These are phyloP conservation scores for Epizoanthus illoricatus DNA, from an alignment of 92 coral and sea anemone genomes.

Conservation along the genomic window DNA sequence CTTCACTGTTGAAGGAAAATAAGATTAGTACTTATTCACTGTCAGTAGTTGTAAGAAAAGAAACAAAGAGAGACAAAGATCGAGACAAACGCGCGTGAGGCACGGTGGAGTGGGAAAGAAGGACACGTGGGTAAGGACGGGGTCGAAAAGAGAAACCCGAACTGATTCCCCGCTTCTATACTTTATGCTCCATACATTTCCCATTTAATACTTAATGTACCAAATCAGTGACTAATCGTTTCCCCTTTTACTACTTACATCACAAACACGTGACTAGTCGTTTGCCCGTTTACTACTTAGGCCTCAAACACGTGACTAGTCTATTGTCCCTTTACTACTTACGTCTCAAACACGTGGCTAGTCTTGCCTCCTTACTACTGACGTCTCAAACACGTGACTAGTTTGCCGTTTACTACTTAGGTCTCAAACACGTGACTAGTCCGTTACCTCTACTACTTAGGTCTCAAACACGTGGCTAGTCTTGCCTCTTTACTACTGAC, in stretches of 20 bases:
- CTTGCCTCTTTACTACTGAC: not conserved
- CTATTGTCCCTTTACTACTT: conserved; percentile 5
- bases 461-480: not conserved
- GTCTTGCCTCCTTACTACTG: not conserved
- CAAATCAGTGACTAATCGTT: not conserved
- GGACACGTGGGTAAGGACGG: too few relatives aligned
- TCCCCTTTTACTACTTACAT: not conserved
- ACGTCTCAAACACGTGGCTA: not conserved
- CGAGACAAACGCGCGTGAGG: too few relatives aligned
- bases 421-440: not conserved
- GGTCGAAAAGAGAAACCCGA: too few relatives aligned
- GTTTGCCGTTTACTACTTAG: not conserved
- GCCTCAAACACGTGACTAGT: not conserved
- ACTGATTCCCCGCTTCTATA: not conserved
- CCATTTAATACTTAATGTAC: not conserved
- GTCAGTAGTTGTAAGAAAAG: too few relatives aligned
- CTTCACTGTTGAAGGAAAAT: conserved; percentile 15
- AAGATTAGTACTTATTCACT: too few relatives aligned
- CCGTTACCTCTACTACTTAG: not conserved
- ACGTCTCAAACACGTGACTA: not conserved
- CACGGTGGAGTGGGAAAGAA: too few relatives aligned
- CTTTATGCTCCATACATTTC: too few relatives aligned
- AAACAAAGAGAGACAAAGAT: too few relatives aligned
- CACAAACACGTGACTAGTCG: not conserved
- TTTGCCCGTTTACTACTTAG: not conserved